phyloP scores from a whole-genome alignment of 2,797 vertebrate genomes.

The Vultur gryphus region DNA sequence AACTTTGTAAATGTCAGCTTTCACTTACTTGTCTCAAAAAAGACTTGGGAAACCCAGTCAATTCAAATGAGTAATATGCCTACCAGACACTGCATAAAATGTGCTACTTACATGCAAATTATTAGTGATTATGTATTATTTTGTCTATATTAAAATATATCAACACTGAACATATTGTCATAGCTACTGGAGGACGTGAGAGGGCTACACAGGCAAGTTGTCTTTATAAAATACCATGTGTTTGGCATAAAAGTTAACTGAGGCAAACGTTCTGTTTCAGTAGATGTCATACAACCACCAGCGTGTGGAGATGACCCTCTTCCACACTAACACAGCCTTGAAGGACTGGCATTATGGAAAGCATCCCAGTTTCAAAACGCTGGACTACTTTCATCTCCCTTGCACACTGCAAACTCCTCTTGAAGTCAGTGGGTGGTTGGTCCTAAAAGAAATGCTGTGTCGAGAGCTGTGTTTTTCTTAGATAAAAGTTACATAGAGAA shows the following conservation, averaged over 20 bases:
- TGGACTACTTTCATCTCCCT: slow-evolving; percentile 7
- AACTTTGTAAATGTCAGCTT: neutral
- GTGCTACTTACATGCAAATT: slow-evolving; percentile 38
- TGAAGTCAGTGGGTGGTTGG: slow-evolving; percentile 9
- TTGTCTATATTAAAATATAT: slow-evolving; percentile 62
- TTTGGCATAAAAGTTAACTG: slow-evolving; percentile 33
- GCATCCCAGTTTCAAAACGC: neutral
- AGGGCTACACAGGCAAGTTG: neutral
- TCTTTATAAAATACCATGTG: slow-evolving; percentile 55
- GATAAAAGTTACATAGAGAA: neutral
- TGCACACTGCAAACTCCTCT: neutral
- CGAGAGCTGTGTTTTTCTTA: neutral
- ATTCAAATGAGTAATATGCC: neutral
- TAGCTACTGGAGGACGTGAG: slow-evolving; percentile 27
- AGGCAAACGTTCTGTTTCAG: slow-evolving; percentile 39
- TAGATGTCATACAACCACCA: slow-evolving; percentile 9
- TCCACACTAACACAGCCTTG: slow-evolving; percentile 24
- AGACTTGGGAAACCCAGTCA: neutral
- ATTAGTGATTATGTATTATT: slow-evolving; percentile 62
- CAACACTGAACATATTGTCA: slow-evolving; percentile 64
- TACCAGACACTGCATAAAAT: slow-evolving; percentile 6
- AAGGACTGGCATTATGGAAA: slow-evolving; percentile 40
- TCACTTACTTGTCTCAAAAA: slow-evolving; percentile 12
- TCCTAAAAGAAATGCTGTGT: neutral
- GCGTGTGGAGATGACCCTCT: neutral